Evolutionary conservation across 2,797 vertebrate genomes (phyloP).

Genomic region (Argyrosomus regius): DNA sequence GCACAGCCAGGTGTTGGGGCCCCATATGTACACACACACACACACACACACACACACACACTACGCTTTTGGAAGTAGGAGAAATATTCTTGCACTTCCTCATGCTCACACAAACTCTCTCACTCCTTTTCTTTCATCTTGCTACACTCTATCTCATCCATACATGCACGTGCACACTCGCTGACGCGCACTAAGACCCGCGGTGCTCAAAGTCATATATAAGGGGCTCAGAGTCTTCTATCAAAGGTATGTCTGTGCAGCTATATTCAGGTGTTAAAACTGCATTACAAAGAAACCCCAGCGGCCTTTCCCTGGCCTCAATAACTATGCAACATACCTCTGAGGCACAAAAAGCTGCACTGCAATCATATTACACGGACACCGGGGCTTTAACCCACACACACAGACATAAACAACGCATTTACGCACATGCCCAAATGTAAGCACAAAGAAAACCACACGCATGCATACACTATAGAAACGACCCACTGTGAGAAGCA

Average conservation of each 20-base stretch:
- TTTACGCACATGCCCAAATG: slow-evolving; percentile 16
- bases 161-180: slow-evolving; percentile 11
- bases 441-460: slow-evolving; percentile 23
- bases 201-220: slow-evolving; percentile 56
- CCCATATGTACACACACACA: slow-evolving; percentile 7
- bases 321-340: slow-evolving; percentile 67
- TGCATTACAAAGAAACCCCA: slow-evolving; percentile 65
- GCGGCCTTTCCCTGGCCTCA: slow-evolving; percentile 71
- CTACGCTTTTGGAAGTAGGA: slow-evolving; percentile 1
- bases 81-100: slow-evolving; percentile 7
- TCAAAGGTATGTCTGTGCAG: slow-evolving; percentile 51
- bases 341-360: slow-evolving; percentile 57
- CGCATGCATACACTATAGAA: slow-evolving; percentile 4
- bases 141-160: neutral
- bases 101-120: slow-evolving; percentile 2
- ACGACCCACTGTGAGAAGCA: slow-evolving; percentile 52
- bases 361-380: slow-evolving; percentile 66
- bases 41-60: neutral
- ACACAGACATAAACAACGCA: slow-evolving; percentile 36
- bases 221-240: slow-evolving; percentile 34
- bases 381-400: slow-evolving; percentile 51
- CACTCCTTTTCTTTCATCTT: slow-evolving; percentile 16
- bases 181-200: slow-evolving; percentile 41
- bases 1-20: slow-evolving; percentile 33
- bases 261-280: slow-evolving; percentile 71